Evolutionary conservation across 1,140 invertebrate species (phyloP), one percentile per base, ranked within the genome.

Genomic region (Melanaphis sacchari): DNA sequence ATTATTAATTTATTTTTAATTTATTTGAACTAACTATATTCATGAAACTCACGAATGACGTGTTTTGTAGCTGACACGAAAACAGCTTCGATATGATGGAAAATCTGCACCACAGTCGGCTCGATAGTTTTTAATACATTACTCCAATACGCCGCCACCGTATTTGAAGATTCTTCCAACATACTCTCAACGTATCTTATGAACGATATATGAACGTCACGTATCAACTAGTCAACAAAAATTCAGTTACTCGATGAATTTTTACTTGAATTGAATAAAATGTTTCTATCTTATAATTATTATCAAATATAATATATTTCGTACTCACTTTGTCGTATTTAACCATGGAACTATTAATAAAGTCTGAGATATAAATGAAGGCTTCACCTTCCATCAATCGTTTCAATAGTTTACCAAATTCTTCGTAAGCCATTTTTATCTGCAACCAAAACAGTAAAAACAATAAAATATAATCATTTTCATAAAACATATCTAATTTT

Each of bases 201-300:
- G 90, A 98, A 97, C 21, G 96, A 96, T 84, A 98, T 97, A 94
- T 98, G 97, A 52, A 98, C 94, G 93, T 97, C 96, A 94, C 97
- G 97, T 0, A 98, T 96, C 92, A 98, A 97, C 94, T 95, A 82
- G 66, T 21, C 94, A 94, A 94, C 21, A 91, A 49, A 49, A 52
- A 89, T 38, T 9, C 9, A 84, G 22, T 84, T 26, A 24, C 9
- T 1, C 40, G 24, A 41, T 40, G 41, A 87, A 22, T 18, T 81
- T 36, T 46, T 46, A 36, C 26, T 43, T 41, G 43, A 46, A 89
- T 43, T 90, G 41, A 88, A 90, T 40, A 91, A 76, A 92, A 87
- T 26, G 41, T 85, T 76, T 41, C 82, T 31, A 38, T 40, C 1
- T 7, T 24, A 24, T 40, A 26, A 18, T n/a, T 31, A n/a, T 66